Base-by-base conservation (phyloP, 2,888 invertebrate genomes). In the Atherix ibis region DNA sequence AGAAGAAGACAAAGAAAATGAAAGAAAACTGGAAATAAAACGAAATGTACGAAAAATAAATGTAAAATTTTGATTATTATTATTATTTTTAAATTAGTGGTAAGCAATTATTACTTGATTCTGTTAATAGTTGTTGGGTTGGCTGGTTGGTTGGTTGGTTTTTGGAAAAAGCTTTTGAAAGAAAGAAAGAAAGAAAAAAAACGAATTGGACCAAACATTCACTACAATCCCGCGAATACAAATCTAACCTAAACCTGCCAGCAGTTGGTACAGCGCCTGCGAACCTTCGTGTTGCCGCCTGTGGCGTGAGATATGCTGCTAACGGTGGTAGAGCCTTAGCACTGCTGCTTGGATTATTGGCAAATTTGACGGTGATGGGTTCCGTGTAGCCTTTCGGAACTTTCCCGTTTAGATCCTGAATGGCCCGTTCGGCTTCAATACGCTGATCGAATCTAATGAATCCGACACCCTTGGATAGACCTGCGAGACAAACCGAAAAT, bases 371-470 rank as follows among this genome's bases (percentile, higher is more conserved):
- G 44, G 88, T 88, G 55, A 89, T 84, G 39, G 87, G 85, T 62
- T 89, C 89, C 44, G 79, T 71, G 36, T 81, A 81, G 41, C 84
- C 84, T 53, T 85, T 81, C 18, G 89, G 89, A 54, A 84, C 78
- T 49, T 82, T 82, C 43, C 88, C 87, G 63, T 91, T 87, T 52
- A 91, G 64, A 62, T 87, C 83, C 60, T 83, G 79, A 52, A 91
- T 91, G 40, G 89, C 89, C 36, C 81, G 70, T 58, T 91, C 89
- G 34, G 91, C 91, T 60, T 91, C 89, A 49, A 76, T 71, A 49
- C 88, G 76, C 64, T 87, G 85, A 65, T 91, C 89, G 66, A 88
- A 91, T 44, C 89, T 76, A 53, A 91, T 89, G 64, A 91, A 91
- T 42, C 89, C 89, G 46, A 91, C 91, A 48, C 89, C 91, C 63